A percentile compares a stretch with the other conserved stretches of the same genome.
phyloP scores from a whole-genome alignment of 2,888 invertebrate genomes.

The Caenorhabditis sulstoni region DNA sequence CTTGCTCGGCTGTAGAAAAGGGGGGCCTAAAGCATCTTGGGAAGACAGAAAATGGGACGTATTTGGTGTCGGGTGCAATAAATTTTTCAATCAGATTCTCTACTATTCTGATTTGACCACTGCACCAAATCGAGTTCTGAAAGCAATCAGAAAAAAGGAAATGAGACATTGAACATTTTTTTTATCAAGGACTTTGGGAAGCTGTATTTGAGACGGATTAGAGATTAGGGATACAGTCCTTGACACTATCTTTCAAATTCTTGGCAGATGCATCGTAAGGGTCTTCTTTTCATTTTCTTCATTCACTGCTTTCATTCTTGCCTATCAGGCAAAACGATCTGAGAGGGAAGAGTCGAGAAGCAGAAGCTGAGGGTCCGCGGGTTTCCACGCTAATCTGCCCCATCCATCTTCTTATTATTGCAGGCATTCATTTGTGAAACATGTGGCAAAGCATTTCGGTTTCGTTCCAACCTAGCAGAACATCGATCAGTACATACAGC shows the following conservation, averaged over 20 bases:
- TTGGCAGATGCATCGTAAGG: not conserved
- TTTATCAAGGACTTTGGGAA: too few relatives aligned
- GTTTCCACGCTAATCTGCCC: constrained; percentile 5
- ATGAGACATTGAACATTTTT: too few relatives aligned
- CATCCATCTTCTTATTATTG: constrained; percentile 38
- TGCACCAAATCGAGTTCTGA: not conserved
- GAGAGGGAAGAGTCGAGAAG: constrained; percentile 5
- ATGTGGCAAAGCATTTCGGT: constrained; percentile 81
- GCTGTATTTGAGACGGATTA: constrained; percentile 35
- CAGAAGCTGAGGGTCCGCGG: too few relatives aligned
- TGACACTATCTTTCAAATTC: constrained; percentile 1
- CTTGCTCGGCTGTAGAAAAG: constrained; percentile 22
- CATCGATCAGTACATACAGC: constrained; percentile 81
- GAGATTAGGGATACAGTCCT: constrained; percentile 55
- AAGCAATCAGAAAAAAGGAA: constrained; percentile 18
- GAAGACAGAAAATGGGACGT: not conserved
- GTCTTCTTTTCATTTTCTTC: not conserved
- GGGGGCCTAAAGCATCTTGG: constrained; percentile 7
- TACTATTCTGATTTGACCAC: constrained; percentile 18
- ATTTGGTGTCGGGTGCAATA: constrained; percentile 29
- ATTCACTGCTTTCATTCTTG: too few relatives aligned
- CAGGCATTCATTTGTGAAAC: constrained; percentile 80
- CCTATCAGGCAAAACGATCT: constrained; percentile 21
- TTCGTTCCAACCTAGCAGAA: constrained; percentile 80
- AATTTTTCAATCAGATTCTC: constrained; percentile 49